Percentiles rank a stretch among this genome's conserved stretches.
Evolutionary conservation across 2,888 invertebrate species (phyloP).

Genomic region (Saturnia pavonia): DNA sequence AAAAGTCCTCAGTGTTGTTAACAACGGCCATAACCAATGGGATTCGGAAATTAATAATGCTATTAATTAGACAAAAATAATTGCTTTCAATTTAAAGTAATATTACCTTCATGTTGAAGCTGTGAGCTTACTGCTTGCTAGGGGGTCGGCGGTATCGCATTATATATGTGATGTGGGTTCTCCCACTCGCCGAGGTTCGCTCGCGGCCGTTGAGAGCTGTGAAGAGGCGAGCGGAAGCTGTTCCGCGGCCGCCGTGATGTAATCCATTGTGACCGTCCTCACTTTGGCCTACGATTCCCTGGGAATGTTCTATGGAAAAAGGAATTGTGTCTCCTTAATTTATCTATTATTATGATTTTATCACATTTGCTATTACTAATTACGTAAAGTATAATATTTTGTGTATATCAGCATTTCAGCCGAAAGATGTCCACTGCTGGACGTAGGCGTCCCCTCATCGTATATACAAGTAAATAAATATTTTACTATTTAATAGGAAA

Average conservation of each 20-base stretch:
- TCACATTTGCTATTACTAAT: neutral
- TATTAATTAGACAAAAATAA: neutral
- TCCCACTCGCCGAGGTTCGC: conserved; percentile 60
- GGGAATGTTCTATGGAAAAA: neutral
- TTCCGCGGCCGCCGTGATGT: conserved; percentile 62
- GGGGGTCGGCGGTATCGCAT: conserved; percentile 60
- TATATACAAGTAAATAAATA: too few species aligned
- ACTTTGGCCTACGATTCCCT: conserved; percentile 21
- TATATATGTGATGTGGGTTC: conserved; percentile 65
- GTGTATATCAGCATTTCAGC: too few species aligned
- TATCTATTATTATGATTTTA: neutral
- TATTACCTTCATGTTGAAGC: conserved; percentile 77
- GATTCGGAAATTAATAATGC: neutral
- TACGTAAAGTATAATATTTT: neutral
- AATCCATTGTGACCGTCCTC: conserved; percentile 66
- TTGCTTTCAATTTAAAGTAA: conserved; percentile 21
- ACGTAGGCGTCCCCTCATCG: too few species aligned
- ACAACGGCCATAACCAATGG: neutral
- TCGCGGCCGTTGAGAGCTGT: conserved; percentile 48
- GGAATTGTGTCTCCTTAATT: neutral
- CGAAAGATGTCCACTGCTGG: too few species aligned
- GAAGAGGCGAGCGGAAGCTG: conserved; percentile 70
- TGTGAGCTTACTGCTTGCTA: conserved; percentile 70
- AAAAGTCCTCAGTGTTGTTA: neutral
- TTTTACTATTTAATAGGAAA: too few species aligned